Evolutionary conservation across 2,888 invertebrate genomes (phyloP).

Genomic region (Argyresthia goedartella): DNA sequence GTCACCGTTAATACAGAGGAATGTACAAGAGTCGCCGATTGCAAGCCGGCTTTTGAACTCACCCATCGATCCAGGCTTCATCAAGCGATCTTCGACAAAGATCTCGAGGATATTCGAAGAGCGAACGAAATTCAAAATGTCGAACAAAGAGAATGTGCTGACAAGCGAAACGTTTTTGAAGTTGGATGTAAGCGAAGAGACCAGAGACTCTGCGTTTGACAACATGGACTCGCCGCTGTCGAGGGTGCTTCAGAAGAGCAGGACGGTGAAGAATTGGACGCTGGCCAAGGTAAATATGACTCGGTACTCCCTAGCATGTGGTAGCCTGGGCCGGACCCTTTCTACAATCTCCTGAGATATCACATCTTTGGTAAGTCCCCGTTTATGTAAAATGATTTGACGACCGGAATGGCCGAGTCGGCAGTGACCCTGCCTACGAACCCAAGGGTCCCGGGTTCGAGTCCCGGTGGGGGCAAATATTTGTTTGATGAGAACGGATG

Average conservation of each 20-base stretch:
- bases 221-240: conserved; percentile 25
- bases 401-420: too few relatives aligned
- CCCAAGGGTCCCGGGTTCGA: too few relatives aligned
- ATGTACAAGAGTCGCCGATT: conserved; percentile 19
- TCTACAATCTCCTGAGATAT: too few relatives aligned
- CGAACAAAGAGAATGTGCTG: conserved; percentile 43
- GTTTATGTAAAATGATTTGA: too few relatives aligned
- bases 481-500: too few relatives aligned
- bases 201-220: conserved; percentile 44
- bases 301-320: neutral
- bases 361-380: too few relatives aligned
- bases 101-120: conserved; percentile 49
- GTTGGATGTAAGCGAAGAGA: conserved; percentile 48
- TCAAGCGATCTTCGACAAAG: conserved; percentile 28
- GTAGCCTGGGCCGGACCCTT: too few relatives aligned
- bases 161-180: conserved; percentile 23
- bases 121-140: conserved; percentile 39
- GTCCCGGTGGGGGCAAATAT: too few relatives aligned
- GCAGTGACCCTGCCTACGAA: too few relatives aligned
- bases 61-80: conserved; percentile 4
- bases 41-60: conserved; percentile 15
- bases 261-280: conserved; percentile 27
- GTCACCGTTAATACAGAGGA: conserved; percentile 9
- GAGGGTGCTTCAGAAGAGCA: conserved; percentile 1
- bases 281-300: conserved; percentile 34